These are phyloP conservation scores for Caiman crocodilus DNA, from an alignment of 2,797 vertebrate genomes.

Conservation along the genomic window DNA sequence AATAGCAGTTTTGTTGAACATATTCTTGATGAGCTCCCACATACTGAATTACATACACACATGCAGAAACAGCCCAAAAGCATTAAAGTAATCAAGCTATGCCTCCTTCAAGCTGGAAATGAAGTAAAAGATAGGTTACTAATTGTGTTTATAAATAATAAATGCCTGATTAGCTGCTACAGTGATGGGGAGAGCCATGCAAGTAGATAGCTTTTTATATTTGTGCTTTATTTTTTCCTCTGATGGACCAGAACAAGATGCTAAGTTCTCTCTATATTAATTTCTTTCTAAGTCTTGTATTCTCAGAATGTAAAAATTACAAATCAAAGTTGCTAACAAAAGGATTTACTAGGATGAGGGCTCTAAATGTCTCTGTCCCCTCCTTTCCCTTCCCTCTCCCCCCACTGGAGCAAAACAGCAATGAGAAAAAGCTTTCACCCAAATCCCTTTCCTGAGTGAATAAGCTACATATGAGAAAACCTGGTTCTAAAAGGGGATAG, in stretches of 20 bases:
- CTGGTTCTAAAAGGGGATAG: neutral
- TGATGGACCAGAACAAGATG: neutral
- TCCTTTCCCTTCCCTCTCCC: neutral
- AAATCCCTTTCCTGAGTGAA: neutral
- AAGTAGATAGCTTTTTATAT: neutral
- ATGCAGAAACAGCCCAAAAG: neutral
- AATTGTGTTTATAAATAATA: neutral
- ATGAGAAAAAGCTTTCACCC: neutral
- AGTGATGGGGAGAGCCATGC: neutral
- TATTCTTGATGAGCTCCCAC: neutral
- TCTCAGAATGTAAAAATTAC: neutral
- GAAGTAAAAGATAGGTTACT: neutral
- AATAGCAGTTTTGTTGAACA: neutral
- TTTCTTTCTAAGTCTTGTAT: neutral
- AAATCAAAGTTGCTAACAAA: neutral
- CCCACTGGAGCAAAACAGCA: neutral
- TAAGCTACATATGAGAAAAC: neutral
- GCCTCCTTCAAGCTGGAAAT: neutral
- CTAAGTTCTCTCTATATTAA: conserved; percentile 2
- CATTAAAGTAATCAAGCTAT: neutral
- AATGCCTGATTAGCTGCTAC: neutral
- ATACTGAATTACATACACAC: neutral
- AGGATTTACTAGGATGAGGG: neutral
- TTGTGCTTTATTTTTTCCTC: neutral
- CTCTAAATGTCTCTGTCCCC: neutral